Evolutionary conservation across 2,797 vertebrate species (phyloP), one percentile per base, ranked within the genome.

Genomic region (Chelonia mydas): DNA sequence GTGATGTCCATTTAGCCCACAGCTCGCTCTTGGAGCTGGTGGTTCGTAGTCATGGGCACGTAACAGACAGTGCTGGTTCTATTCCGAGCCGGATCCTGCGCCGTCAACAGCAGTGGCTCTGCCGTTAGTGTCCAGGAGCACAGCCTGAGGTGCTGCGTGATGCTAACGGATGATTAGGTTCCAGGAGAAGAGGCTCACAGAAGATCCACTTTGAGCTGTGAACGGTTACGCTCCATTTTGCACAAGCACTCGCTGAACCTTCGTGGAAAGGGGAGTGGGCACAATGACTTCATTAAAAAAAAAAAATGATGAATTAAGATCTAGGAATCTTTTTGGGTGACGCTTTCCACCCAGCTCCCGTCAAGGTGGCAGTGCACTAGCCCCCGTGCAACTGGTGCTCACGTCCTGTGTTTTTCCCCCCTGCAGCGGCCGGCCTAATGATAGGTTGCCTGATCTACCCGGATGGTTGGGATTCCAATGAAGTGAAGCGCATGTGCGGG

Each of bases 361-460:
- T 76, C 47, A 31, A 47, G 25, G 15, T 15, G 13, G 25, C 27
- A 25, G 15, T 47, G 13, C 74, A 47, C 7, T 77, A 17, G n/a
- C 27, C 27, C 4, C 15, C 4, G 1, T 31, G 47, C 28, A 15
- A 47, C 68, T 61, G 3, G 0, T 0, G 3, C 49, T 41, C 1
- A 0, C 5, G 1, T 5, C 8, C 0, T 41, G 57, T 1, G 0
- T 28, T 17, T 41, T 86, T 51, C 88, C 2, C 87, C 54, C 74
- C 57, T 21, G 4, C 96, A 99, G 99, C 99, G 23, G 98, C 98
- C 0, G 99, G 99, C 95, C 98, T 99, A 97, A 98, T 98, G 97
- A 99, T 99, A 51, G 99, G 99, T 78, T 99, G 99, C 96, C 98
- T 99, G 97, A 99, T 99, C 97, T 99, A 99, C 96, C 99, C 99